Base-by-base conservation (phyloP, 2,113 vertebrate species). In the Rhinichthys klamathensis region DNA sequence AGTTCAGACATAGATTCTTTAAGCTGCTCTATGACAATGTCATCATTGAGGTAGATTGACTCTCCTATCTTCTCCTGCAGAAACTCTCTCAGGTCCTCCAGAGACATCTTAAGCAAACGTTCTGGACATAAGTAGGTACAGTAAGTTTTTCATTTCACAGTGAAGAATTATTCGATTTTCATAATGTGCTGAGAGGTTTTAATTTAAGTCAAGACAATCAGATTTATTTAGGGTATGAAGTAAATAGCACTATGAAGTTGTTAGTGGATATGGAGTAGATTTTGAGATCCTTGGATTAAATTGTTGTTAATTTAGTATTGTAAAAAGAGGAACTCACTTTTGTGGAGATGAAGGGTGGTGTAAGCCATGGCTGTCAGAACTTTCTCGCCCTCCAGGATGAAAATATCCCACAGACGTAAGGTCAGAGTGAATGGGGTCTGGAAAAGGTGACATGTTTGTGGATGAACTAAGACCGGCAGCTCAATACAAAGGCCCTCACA, bases 401-500 rank as follows among this genome's bases (percentile, higher is more conserved):
- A 97, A 87, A 97, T 93, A 79, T 97, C 96, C 96, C 96, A 97
- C 7, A 97, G 91, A 2, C 95, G 94, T 41, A 96, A 92, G 6
- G 96, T 97, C 87, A 97, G 92, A 0, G 95, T 96, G 91, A 96
- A 96, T 0, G 96, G 96, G 0, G 96, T 97, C 96, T 97, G 80
- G 30, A 60, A 78, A 32, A 82, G 82, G 21, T 27, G 69, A 54
- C 12, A 76, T 5, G 8, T 76, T 76, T 76, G 44, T 76, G 15
- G 0, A 76, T 76, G 10, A 54, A 30, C n/a, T 49, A 54, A 12
- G 2, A 76, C n/a, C 4, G 1, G n/a, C 25, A 51, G 27, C 25
- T 51, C 27, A 4, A 51, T 15, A 49, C 6, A 49, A 76, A 54
- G 7, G 27, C 51, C 15, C 6, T 75, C 25, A 32, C 5, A 54